Conservation (phyloP, 2,113 vertebrate genomes). For the Montifringilla adamsi region DNA sequence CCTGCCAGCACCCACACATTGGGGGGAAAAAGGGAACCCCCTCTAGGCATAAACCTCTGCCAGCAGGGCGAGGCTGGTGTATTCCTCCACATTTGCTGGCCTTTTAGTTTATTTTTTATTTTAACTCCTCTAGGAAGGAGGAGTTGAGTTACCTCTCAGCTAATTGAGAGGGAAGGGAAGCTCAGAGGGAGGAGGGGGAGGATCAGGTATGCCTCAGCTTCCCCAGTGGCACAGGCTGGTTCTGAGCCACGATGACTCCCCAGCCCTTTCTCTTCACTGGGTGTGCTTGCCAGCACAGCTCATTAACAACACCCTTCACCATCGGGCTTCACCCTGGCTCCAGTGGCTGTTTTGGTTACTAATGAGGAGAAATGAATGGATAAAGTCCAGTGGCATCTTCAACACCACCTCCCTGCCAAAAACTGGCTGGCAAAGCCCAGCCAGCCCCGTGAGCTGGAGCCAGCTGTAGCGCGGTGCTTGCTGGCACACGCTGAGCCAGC, state of each 20-base stretch:
- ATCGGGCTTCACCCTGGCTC: neutral
- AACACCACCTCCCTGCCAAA: neutral
- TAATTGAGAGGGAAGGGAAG: neutral
- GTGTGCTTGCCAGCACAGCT: neutral
- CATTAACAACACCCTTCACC: neutral
- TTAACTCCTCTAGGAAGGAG: neutral
- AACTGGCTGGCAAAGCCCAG: neutral
- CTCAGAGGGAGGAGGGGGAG: neutral
- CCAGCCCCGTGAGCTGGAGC: neutral
- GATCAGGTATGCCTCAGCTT: neutral
- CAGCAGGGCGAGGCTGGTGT: accelerated
- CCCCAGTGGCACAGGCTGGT: neutral
- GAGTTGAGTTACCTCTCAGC: neutral
- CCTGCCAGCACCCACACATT: neutral
- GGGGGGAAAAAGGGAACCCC: accelerated
- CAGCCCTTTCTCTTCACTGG: neutral
- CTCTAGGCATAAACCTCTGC: neutral
- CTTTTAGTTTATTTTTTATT: slow-evolving; percentile 1
- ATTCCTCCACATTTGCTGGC: neutral
- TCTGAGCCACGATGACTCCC: neutral
- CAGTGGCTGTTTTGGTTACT: neutral
- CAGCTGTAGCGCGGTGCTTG: neutral
- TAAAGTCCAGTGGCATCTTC: neutral
- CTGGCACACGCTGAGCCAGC: neutral
- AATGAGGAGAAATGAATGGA: neutral